Evolutionary conservation across 1,140 invertebrate species (phyloP), one percentile per base, ranked within the genome.

Genomic region (Parasteatoda tepidariorum): DNA sequence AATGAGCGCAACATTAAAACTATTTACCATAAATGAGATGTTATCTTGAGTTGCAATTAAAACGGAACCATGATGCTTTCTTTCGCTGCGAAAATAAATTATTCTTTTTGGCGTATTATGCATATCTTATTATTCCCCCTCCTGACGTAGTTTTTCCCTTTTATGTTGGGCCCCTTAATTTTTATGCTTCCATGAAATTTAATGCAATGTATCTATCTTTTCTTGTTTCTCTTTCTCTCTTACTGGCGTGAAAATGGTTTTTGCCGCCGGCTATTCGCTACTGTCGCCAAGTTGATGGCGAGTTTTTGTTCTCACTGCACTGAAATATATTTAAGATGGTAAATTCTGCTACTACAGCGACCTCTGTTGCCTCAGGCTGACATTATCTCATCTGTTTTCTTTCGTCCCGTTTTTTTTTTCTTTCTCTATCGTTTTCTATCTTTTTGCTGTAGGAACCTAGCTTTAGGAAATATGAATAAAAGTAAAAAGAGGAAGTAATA

Each of bases 161-260:
- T 24, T 9, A 3, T 24, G 5, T 2, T 13, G 11, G 22, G 28
- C n/a, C 22, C 33, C 6, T 26, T 34, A 73, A 73, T 73, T 73
- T 33, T 59, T 73, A 73, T 73, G 70, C 70, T 55, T 18, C 70
- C 48, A 73, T 73, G 70, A 73, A 73, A 73, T 73, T 73, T 59
- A 73, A 73, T 73, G 48, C 70, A 68, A 48, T 48, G 38, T 48
- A 48, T 48, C 38, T 48, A 13, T 48, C 18, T 73, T 48, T 28
- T 24, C 67, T 28, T 48, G 54, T 70, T 48, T 70, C 67, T 70
- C 15, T 31, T 33, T 33, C 70, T 33, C 5, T 33, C 41, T 73
- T 24, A 18, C 22, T 48, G 41, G 54, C 70, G 9, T 33, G n/a
- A 55, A 33, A 30, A 68, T 68, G 66, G 66, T 22, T 73, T 71